Evolutionary conservation across 1,140 invertebrate species (phyloP).

Genomic region (Cecropterus lyciades): DNA sequence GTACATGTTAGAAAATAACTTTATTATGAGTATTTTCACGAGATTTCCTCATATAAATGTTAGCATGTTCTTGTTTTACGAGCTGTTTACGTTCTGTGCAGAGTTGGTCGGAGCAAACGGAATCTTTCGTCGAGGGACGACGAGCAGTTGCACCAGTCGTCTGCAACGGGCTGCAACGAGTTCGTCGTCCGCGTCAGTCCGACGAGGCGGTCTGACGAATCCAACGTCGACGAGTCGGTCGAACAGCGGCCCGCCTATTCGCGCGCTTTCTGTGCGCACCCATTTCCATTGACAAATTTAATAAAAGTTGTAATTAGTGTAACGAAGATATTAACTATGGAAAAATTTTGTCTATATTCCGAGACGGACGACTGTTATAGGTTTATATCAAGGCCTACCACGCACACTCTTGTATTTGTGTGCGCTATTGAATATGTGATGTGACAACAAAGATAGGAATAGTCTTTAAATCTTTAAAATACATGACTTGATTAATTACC

Average conservation of each 20-base stretch:
- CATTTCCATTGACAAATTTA: constrained; percentile 42
- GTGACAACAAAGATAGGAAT: too few relatives aligned
- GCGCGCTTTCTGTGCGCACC: constrained; percentile 62
- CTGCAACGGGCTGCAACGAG: constrained; percentile 53
- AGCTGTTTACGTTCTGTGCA: constrained; percentile 39
- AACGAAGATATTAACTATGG: too few relatives aligned
- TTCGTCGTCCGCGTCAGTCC: constrained; percentile 51
- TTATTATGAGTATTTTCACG: constrained; percentile 1
- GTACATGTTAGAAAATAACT: too few relatives aligned
- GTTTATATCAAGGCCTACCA: too few relatives aligned
- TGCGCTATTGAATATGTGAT: too few relatives aligned
- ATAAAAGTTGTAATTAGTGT: too few relatives aligned
- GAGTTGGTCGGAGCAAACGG: constrained; percentile 65
- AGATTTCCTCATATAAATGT: neutral
- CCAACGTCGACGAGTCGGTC: constrained; percentile 1
- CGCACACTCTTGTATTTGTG: too few relatives aligned
- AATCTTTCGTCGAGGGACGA: constrained; percentile 56
- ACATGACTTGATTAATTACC: too few relatives aligned
- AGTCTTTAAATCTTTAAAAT: too few relatives aligned
- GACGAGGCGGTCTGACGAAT: constrained; percentile 31
- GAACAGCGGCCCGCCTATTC: constrained; percentile 46
- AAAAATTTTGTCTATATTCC: neutral
- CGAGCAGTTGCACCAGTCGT: constrained; percentile 56
- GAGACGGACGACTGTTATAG: too few relatives aligned
- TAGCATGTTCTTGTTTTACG: constrained; percentile 8